Percentiles rank a stretch among this genome's conserved stretches.
Evolutionary conservation across 35 echinoderm and acorn worm genomes (phyloP).

Genomic region (Holothuria glaberrima): DNA sequence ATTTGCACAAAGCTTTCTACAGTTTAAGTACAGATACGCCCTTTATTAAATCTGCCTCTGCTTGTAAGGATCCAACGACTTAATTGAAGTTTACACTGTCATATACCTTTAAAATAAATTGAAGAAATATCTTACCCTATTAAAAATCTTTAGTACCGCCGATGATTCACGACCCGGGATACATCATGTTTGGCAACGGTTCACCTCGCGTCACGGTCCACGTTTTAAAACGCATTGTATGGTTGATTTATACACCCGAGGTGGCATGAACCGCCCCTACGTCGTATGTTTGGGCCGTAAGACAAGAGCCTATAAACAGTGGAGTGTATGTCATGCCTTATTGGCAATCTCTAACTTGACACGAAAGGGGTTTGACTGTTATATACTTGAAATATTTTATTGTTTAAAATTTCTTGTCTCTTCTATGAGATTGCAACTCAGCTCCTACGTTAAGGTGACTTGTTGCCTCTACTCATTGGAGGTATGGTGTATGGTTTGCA

Average conservation of each 20-base stretch:
- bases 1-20: too few relatives aligned
- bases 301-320: constrained; percentile 34
- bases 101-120: constrained; percentile 50
- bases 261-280: constrained; percentile 6
- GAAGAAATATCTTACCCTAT: constrained; percentile 3
- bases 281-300: constrained; percentile 40
- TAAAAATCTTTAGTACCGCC: constrained; percentile 28
- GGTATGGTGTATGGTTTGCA: too few relatives aligned
- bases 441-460: too few relatives aligned
- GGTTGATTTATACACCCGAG: constrained; percentile 13
- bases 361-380: too few relatives aligned
- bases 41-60: too few relatives aligned
- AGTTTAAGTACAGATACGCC: too few relatives aligned
- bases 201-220: constrained; percentile 52
- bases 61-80: too few relatives aligned
- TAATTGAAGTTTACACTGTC: background rate
- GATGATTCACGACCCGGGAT: constrained; percentile 25
- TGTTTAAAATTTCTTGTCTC: too few relatives aligned
- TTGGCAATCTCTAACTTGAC: too few relatives aligned
- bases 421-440: too few relatives aligned
- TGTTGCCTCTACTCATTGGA: too few relatives aligned
- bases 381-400: too few relatives aligned
- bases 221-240: constrained; percentile 43
- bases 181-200: constrained; percentile 48
- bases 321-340: background rate